Evolutionary conservation across 1,140 invertebrate species (phyloP).

Genomic region (Portunus trituberculatus): DNA sequence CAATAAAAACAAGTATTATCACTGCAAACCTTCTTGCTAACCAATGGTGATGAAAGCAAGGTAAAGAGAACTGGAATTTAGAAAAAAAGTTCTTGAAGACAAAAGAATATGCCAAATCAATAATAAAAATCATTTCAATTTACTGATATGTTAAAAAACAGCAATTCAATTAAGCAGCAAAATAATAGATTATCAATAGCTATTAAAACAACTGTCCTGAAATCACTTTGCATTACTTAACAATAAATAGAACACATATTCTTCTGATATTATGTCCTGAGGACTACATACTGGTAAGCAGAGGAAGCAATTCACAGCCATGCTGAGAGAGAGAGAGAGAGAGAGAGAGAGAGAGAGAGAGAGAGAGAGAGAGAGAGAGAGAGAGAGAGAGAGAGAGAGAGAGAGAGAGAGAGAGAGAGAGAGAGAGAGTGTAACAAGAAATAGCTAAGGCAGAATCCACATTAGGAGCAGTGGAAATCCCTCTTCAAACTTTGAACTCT

Average conservation of each 20-base stretch:
- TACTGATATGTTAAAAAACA: background rate
- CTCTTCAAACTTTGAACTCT: background rate
- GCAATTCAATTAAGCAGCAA: background rate
- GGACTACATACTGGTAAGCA: background rate
- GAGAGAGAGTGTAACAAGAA: background rate
- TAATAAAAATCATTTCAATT: background rate
- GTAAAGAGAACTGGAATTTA: background rate
- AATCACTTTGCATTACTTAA: background rate
- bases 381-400: background rate
- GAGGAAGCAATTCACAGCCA: background rate
- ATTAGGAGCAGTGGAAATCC: background rate
- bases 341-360: background rate
- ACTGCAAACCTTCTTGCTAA: constrained; percentile 23
- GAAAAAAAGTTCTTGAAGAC: background rate
- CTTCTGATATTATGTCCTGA: background rate
- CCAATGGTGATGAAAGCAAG: background rate
- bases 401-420: constrained; percentile 20
- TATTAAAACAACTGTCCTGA: background rate
- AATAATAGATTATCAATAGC: background rate
- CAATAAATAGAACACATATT: background rate
- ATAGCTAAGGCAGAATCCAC: background rate
- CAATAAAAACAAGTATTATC: constrained; percentile 31
- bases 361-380: background rate
- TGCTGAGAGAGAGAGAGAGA: background rate
- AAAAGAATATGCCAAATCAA: background rate